Base-by-base conservation (phyloP, 1,140 invertebrate species). In the Micrasema minimum region DNA sequence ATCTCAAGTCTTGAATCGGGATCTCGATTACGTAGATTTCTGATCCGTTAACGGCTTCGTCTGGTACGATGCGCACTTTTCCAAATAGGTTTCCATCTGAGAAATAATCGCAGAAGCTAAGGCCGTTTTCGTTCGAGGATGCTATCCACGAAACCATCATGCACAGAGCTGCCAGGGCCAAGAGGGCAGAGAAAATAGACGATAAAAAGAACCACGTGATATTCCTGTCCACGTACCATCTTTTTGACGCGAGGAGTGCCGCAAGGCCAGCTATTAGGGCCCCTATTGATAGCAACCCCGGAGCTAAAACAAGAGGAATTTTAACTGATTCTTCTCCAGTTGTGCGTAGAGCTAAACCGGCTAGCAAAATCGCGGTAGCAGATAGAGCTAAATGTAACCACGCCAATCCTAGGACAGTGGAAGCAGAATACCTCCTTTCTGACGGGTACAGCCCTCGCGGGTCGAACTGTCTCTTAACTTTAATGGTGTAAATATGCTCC, bases 221-320 rank as follows among this genome's bases (percentile, higher is more conserved):
- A 75, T 90, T 89, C 31, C 84, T 81, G 73, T 90, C 88, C 26
- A 90, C 85, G 78, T 90, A 90, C 89, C 89, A 90, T 64, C 82
- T 78, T 35, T 87, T 85, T 74, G 88, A 90, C 5, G 88, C 88
- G 38, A 89, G 76, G 2, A 89, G 79, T 1, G 87, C 87, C 0
- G 87, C 81, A 9, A 86, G 71, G 3, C 86, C 85, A 1, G 87
- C 83, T 0, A 83, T 79, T 48, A 88, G 73, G 16, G 85, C 86
- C 22, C 86, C 85, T 9, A 85, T 64, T 0, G 83, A 85, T 11
- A 88, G 74, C 14, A 88, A 72, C 71, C 74, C 78, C 0, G 85
- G 83, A 3, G 82, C 81, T 61, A 86, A 23, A 10, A 83, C 78
- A 7, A 67, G 48, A 4, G 50, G 5, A 7, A 66, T 2, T n/a